Evolutionary conservation across 2,888 invertebrate genomes (phyloP), one percentile per base, ranked within the genome.

Genomic region (Buathra laborator): DNA sequence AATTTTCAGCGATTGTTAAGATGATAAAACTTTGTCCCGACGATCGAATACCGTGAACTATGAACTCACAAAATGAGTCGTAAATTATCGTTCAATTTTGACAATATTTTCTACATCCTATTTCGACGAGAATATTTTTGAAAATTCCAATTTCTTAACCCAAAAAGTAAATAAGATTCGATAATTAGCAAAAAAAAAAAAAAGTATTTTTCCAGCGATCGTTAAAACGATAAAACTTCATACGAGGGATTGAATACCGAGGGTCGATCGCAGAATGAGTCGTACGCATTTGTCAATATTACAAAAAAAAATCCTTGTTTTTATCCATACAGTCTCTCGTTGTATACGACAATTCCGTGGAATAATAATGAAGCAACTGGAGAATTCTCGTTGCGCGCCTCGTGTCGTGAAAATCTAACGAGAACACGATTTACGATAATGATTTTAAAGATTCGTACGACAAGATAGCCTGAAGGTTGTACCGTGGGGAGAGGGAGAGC

Each of bases 361-460:
- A 62, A 62, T 32, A 62, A 62, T 32, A 62, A 62, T 2, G 62
- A 29, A 14, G 32, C 62, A 62, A 62, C 62, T 14, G 37, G n/a
- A 62, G 62, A 62, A 66, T 76, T 66, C 75, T 19, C 51, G 67
- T 44, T 67, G 19, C 43, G 56, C 66, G 37, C 37, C 37, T 7
- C 32, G 44, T 32, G 9, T 24, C 12, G 43, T 48, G 53, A 64
- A 71, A 79, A 71, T 71, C 70, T 64, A 81, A 81, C 29, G 78
- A 74, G 74, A 81, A 66, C 56, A 71, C 51, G 66, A 67, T 82
- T 85, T 82, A 82, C 79, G 85, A 85, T 76, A 82, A 82, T 79
- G 75, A 53, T 66, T 43, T 48, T n/a, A 44, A 62, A 85, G 85
- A 85, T 85, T 75, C 79, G 70, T 82, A 9, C 48, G 59, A 56